These are phyloP conservation scores for Steinernema feltiae DNA, from an alignment of 1,140 invertebrate species.

Conservation along the genomic window DNA sequence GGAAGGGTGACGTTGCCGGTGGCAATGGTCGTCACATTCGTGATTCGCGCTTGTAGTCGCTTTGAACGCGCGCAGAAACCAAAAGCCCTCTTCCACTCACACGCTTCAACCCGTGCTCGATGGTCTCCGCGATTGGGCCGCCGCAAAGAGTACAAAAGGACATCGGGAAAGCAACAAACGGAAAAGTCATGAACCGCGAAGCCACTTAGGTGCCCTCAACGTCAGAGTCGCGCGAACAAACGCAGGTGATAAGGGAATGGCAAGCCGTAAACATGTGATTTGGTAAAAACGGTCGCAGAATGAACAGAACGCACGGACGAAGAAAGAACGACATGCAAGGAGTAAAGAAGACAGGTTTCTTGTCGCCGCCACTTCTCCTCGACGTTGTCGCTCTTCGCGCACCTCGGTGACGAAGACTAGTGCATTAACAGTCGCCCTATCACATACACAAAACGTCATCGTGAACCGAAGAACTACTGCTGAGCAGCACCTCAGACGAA, in stretches of 20 bases:
- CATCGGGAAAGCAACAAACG: background rate
- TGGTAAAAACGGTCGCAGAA: conserved; percentile 11
- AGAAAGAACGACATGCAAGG: conserved; percentile 11
- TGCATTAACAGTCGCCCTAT: conserved; percentile 9
- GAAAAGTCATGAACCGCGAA: background rate
- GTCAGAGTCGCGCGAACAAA: background rate
- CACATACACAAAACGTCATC: conserved; percentile 1
- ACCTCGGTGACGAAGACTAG: background rate
- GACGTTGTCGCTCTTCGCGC: background rate
- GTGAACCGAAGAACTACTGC: background rate
- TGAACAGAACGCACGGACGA: conserved; percentile 2
- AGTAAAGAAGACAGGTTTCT: conserved; percentile 11
- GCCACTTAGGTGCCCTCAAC: background rate
- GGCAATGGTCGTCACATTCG: background rate
- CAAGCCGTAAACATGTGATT: conserved; percentile 8
- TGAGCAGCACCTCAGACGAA: background rate
- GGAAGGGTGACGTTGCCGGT: background rate
- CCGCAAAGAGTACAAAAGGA: background rate
- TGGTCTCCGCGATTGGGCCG: background rate
- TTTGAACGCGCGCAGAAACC: too few relatives aligned
- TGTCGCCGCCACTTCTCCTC: background rate
- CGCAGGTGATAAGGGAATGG: background rate
- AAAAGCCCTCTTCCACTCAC: background rate
- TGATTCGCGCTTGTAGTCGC: background rate
- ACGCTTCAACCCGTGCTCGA: too few relatives aligned